A percentile compares a stretch with the other conserved stretches of the same genome.
Evolutionary conservation across 53 echinoderm and acorn worm species (phyloP).

Genomic region (Mesocentrotus franciscanus): DNA sequence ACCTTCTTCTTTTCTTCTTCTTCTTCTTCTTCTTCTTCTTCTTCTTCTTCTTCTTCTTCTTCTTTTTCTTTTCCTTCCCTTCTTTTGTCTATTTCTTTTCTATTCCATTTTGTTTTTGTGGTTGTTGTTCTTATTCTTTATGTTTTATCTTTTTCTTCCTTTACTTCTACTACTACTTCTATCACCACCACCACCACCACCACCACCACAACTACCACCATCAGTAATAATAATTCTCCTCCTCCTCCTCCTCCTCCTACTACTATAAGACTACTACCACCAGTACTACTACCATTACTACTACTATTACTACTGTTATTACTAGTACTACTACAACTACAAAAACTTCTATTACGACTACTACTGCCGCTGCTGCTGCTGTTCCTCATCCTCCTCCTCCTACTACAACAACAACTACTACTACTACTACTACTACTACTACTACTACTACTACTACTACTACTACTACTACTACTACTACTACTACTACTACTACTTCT

Average conservation of each 20-base stretch:
- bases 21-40: too few relatives aligned
- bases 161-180: neutral
- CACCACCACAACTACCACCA: neutral
- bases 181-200: neutral
- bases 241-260: neutral
- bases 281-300: neutral
- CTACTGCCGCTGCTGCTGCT: neutral
- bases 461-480: neutral
- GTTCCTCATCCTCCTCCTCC: neutral
- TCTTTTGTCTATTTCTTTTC: too few relatives aligned
- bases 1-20: too few relatives aligned
- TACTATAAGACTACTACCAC: neutral
- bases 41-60: too few relatives aligned
- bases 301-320: neutral
- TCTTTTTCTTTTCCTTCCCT: too few relatives aligned
- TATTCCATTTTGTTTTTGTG: too few relatives aligned
- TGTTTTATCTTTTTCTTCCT: too few relatives aligned
- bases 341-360: neutral
- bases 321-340: neutral
- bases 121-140: too few relatives aligned
- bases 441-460: neutral
- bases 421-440: neutral
- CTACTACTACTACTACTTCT: neutral
- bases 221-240: neutral
- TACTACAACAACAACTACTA: constrained; percentile 4